Evolutionary conservation across 2,888 invertebrate species (phyloP), one percentile per base, ranked within the genome.

Genomic region (Exephanes ischioxanthus): DNA sequence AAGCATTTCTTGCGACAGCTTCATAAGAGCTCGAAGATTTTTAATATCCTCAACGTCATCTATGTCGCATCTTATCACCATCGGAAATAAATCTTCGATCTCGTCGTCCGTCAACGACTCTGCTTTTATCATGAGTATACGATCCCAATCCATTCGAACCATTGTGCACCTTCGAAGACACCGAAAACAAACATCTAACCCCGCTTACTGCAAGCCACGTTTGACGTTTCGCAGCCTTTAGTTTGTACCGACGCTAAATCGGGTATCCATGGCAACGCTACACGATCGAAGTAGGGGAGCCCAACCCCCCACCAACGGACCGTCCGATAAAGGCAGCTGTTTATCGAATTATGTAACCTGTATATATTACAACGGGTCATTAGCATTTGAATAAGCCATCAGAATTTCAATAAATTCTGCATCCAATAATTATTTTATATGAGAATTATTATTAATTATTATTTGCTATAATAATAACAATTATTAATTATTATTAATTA

Each of bases 1-100:
- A 68, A 97, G 91, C 89, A 96, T 95, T 93, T 96, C 96, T 92
- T 96, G 96, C n/a, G 96, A 94, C 3, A 96, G 92, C 90, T 95
- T 94, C 90, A 96, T 95, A 30, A 96, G 92, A 5, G 94, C 94
- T 91, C 95, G 95, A 73, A 96, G 94, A 91, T 96, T 95, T 33
- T 95, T 94, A 84, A 95, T 94, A 90, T 95, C 95, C 89, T 95
- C 95, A 58, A 96, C 95, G 88, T 95, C 95, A 67, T 96, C 95
- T 0, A 94, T 94, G 90, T 96, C 95, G 93, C 95, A 95, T 95
- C 96, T 96, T 7, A 95, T 95, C 41, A 96, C 93, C 88, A 94
- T 95, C 87, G 96, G 96, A 91, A 95, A 96, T 53, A 96, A 92
- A 88, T 96, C 95, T 78, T 96, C 96, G 91, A 96, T 96, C 87